These are phyloP conservation scores for Mesochorus sp. DNA, from an alignment of 2,888 invertebrate species.

Conservation along the genomic window DNA sequence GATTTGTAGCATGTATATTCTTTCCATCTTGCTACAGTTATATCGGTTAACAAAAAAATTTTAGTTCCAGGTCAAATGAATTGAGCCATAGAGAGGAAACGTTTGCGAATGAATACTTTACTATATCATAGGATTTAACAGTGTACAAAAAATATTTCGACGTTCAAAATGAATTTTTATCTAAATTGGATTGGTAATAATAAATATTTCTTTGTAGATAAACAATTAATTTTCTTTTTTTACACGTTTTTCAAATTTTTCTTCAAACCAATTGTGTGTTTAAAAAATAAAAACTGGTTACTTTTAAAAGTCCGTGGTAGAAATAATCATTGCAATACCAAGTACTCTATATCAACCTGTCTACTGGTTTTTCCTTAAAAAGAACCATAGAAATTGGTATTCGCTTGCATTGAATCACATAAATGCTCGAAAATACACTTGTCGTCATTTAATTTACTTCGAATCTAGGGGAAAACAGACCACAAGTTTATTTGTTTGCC, in stretches of 20 bases:
- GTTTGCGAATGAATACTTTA: no score
- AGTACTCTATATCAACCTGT: not conserved
- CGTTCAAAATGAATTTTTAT: not conserved
- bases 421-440: not conserved
- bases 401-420: not conserved
- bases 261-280: no score
- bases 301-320: no score
- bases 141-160: no score
- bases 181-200: not conserved
- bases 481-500: constrained; percentile 20
- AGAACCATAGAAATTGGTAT: not conserved
- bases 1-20: not conserved
- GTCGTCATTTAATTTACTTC: constrained; percentile 14
- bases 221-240: not conserved
- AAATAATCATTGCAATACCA: not conserved
- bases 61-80: not conserved
- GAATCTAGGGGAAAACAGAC: constrained; percentile 12
- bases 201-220: not conserved
- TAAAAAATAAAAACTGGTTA: no score
- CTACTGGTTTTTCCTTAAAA: not conserved
- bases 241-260: no score
- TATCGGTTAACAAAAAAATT: not conserved
- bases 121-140: no score
- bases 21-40: not conserved
- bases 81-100: no score